Evolutionary conservation across 2,888 invertebrate genomes (phyloP).

Genomic region (Amiota minor): DNA sequence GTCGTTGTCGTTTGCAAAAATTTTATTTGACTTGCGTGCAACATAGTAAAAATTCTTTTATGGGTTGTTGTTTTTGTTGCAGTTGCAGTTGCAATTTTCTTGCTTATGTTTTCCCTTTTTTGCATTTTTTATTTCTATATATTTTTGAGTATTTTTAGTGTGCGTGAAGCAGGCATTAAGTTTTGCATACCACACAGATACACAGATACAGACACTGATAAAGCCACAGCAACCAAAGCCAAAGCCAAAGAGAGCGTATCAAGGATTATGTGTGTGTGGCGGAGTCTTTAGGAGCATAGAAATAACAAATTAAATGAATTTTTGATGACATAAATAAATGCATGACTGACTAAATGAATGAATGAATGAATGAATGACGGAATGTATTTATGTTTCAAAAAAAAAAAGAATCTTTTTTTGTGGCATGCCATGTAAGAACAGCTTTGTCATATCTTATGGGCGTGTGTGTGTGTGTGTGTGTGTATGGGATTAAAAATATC

Average conservation of each 20-base stretch:
- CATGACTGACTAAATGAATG: neutral
- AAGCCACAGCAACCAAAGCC: neutral
- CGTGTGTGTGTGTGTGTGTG: neutral
- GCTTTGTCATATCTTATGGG: neutral
- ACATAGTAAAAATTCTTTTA: slow-evolving; percentile 41
- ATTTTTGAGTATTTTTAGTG: neutral
- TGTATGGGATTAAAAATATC: neutral
- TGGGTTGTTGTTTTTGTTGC: slow-evolving; percentile 17
- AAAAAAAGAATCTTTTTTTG: neutral
- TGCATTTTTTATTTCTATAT: neutral
- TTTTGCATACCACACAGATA: slow-evolving; percentile 18
- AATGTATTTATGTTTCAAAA: neutral
- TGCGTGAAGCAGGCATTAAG: slow-evolving; percentile 16
- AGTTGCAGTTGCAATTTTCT: slow-evolving; percentile 4
- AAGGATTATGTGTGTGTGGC: slow-evolving; percentile 42
- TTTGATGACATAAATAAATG: slow-evolving; percentile 42
- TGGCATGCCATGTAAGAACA: slow-evolving; percentile 3
- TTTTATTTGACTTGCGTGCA: slow-evolving; percentile 62
- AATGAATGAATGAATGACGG: neutral
- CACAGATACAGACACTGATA: slow-evolving; percentile 5
- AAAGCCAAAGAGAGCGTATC: slow-evolving; percentile 17
- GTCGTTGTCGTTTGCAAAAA: slow-evolving; percentile 40
- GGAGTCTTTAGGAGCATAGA: slow-evolving; percentile 16
- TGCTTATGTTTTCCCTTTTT: neutral
- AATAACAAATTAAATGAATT: slow-evolving; percentile 45